Evolutionary conservation across 2,113 vertebrate genomes (phyloP).

Genomic region (Trinectes maculatus): DNA sequence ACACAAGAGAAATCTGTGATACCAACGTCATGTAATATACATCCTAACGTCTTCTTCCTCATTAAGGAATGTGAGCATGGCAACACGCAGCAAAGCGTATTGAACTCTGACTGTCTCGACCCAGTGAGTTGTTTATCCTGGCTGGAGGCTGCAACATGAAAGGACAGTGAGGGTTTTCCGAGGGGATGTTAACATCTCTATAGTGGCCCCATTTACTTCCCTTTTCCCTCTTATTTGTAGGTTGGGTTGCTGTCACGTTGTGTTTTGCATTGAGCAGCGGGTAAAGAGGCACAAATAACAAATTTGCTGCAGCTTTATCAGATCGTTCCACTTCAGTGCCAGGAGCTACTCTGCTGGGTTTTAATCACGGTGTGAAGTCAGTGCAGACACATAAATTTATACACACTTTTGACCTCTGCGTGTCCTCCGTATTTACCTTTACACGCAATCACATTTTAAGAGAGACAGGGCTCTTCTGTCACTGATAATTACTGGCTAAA

Average conservation of each 20-base stretch:
- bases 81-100: conserved; percentile 7
- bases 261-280: conserved; percentile 44
- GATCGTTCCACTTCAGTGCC: conserved; percentile 20
- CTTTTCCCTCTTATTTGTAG: conserved; percentile 33
- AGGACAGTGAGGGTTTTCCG: conserved; percentile 7
- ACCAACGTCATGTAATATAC: not conserved
- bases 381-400: conserved; percentile 30
- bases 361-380: conserved; percentile 27
- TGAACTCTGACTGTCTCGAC: conserved; percentile 28
- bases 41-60: not conserved
- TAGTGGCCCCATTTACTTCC: conserved; percentile 26
- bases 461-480: conserved; percentile 61
- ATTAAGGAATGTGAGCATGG: not conserved
- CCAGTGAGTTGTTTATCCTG: conserved; percentile 41
- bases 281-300: conserved; percentile 16
- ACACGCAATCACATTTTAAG: conserved; percentile 65
- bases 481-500: conserved; percentile 71
- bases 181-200: conserved; percentile 39
- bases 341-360: conserved; percentile 21
- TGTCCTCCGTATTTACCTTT: conserved; percentile 65
- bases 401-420: conserved; percentile 55
- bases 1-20: not conserved
- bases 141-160: conserved; percentile 20
- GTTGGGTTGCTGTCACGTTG: conserved; percentile 32
- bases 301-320: conserved; percentile 3